Evolutionary conservation across 1,140 invertebrate species (phyloP).

Genomic region (Trypoxylus dichotomus): DNA sequence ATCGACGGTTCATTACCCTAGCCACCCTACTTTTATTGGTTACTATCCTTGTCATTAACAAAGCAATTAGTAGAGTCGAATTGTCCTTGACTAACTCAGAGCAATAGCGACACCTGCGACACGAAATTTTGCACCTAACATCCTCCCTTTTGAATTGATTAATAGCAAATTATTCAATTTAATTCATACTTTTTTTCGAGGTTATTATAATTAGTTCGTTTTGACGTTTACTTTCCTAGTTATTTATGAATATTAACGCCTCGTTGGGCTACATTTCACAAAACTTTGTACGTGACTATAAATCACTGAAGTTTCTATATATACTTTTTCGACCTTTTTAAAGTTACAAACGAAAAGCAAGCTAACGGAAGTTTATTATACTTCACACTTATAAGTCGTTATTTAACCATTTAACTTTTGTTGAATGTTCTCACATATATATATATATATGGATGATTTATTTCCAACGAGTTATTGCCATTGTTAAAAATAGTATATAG

Average conservation of each 20-base stretch:
- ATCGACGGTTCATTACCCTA: slow-evolving; percentile 29
- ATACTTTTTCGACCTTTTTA: background rate
- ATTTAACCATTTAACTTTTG: background rate
- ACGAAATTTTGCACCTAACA: slow-evolving; percentile 6
- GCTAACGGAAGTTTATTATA: background rate
- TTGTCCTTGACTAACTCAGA: background rate
- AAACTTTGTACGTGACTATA: background rate
- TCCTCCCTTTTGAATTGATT: too few relatives aligned
- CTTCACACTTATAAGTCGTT: background rate
- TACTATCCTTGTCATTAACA: slow-evolving; percentile 31
- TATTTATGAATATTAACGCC: background rate
- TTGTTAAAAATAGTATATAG: background rate
- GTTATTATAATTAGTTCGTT: too few relatives aligned
- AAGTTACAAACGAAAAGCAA: background rate
- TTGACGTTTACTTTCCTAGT: background rate
- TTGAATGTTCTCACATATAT: background rate
- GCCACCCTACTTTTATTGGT: slow-evolving; percentile 30
- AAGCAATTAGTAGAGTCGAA: slow-evolving; percentile 29
- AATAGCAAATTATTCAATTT: too few relatives aligned
- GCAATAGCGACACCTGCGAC: slow-evolving; percentile 15
- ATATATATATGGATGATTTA: background rate
- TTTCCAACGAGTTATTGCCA: background rate
- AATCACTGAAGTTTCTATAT: background rate
- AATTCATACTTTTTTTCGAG: too few relatives aligned
- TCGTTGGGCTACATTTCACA: background rate